phyloP scores from a whole-genome alignment of 1,140 invertebrate species.

The Chelonus insularis region DNA sequence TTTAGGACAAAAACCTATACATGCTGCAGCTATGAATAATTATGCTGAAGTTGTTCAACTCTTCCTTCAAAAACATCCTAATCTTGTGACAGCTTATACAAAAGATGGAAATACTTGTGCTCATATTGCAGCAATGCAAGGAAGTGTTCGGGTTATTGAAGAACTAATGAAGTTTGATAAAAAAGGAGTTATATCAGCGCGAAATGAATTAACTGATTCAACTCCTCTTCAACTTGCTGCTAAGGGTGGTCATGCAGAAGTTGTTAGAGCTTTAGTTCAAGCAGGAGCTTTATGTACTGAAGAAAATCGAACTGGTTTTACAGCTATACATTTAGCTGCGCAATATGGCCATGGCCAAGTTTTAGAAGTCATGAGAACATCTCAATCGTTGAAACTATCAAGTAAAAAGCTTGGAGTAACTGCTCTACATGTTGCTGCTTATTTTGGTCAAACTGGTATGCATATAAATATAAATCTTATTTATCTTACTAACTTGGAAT shows the following conservation, averaged over 20 bases:
- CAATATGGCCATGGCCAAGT: conserved; percentile 94
- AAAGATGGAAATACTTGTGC: conserved; percentile 98
- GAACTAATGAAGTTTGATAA: conserved; percentile 99
- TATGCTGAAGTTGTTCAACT: conserved; percentile 97
- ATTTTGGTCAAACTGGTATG: conserved; percentile 90
- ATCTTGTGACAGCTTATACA: conserved; percentile 90
- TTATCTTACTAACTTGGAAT: too few relatives aligned
- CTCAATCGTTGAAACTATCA: conserved; percentile 81
- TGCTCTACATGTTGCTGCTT: conserved; percentile 95
- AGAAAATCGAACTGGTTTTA: conserved; percentile 95
- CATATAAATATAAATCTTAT: too few relatives aligned
- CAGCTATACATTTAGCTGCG: conserved; percentile 93
- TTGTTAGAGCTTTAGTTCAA: conserved; percentile 89
- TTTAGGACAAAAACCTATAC: conserved; percentile 86
- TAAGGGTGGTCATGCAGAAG: conserved; percentile 93
- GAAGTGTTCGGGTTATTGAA: conserved; percentile 95
- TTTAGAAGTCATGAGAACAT: conserved; percentile 86
- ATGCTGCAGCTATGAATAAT: conserved; percentile 96
- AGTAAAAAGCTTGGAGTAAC: conserved; percentile 97
- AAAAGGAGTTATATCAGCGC: conserved; percentile 89
- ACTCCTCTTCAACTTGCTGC: conserved; percentile 96
- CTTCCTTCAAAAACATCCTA: conserved; percentile 94
- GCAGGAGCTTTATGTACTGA: conserved; percentile 95
- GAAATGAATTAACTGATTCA: conserved; percentile 94
- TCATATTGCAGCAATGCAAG: conserved; percentile 98